Conservation (phyloP, 2,113 vertebrate species). For the Heliornis fulica region DNA sequence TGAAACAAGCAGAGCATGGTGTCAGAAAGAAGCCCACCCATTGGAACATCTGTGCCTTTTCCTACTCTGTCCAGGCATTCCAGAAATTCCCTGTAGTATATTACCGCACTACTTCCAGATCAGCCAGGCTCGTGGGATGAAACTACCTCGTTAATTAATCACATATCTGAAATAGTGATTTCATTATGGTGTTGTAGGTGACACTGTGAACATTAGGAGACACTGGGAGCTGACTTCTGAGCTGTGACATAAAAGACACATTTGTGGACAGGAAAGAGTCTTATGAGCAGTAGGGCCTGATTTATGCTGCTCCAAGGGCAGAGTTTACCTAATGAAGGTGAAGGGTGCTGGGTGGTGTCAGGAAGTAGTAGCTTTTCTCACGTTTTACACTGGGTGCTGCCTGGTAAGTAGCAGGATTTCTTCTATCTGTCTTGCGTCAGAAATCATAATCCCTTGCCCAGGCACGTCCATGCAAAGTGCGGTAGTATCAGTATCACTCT, state of each 20-base stretch:
- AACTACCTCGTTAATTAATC: not conserved
- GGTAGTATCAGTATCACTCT: not conserved
- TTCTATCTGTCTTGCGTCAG: not conserved
- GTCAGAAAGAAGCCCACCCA: not conserved
- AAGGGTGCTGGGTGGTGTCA: conserved; percentile 2
- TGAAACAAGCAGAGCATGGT: not conserved
- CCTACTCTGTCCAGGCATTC: not conserved
- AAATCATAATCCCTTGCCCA: not conserved
- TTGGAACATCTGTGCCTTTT: not conserved
- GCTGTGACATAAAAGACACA: not conserved
- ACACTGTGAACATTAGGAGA: not conserved
- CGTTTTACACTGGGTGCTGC: not conserved
- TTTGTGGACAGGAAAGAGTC: not conserved
- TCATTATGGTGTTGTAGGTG: not conserved
- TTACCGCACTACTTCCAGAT: not conserved
- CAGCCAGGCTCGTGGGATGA: not conserved
- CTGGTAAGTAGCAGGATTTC: not conserved
- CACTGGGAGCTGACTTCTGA: not conserved
- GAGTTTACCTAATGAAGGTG: not conserved
- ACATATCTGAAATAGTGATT: not conserved
- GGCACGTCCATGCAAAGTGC: not conserved
- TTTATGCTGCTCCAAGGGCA: not conserved
- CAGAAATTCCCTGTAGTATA: not conserved
- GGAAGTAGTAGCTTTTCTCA: conserved; percentile 26
- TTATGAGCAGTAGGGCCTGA: not conserved